Evolutionary conservation across 35 echinoderm and acorn worm genomes (phyloP).

Genomic region (Patiria miniata): DNA sequence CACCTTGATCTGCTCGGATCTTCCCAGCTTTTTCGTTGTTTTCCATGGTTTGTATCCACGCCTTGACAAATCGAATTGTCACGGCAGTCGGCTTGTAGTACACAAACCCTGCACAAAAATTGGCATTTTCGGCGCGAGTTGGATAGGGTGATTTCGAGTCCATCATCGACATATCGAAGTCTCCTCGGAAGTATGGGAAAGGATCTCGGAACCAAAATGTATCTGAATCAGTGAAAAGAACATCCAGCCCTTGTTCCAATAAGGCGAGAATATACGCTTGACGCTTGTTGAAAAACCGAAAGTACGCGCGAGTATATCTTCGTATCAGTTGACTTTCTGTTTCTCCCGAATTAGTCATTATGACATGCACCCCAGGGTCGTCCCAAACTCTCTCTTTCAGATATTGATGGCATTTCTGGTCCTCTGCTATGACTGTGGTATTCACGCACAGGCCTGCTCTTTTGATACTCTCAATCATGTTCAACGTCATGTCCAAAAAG

Average conservation of each 20-base stretch:
- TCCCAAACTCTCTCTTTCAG: no score
- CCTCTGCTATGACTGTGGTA: no score
- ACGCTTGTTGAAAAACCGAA: slow-evolving; percentile 73
- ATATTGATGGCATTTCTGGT: no score
- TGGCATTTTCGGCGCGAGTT: not conserved
- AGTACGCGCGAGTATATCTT: slow-evolving; percentile 52
- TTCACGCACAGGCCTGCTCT: no score
- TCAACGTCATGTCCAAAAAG: no score
- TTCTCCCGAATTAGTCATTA: no score
- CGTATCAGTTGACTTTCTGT: no score
- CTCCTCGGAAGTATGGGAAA: slow-evolving; percentile 49
- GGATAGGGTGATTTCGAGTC: not conserved
- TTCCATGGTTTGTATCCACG: slow-evolving; percentile 64
- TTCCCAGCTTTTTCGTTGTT: no score
- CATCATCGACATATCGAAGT: slow-evolving; percentile 57
- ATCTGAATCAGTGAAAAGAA: slow-evolving; percentile 76
- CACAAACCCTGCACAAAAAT: slow-evolving; percentile 65
- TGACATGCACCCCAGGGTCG: no score
- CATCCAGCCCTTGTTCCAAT: slow-evolving; percentile 52
- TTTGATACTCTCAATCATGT: no score
- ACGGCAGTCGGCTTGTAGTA: slow-evolving; percentile 40
- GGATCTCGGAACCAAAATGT: slow-evolving; percentile 78
- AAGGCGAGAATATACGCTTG: slow-evolving; percentile 56
- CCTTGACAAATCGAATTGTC: slow-evolving; percentile 40
- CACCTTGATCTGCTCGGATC: no score